These are phyloP conservation scores for Psilopsiagon aurifrons DNA, from an alignment of 2,113 vertebrate genomes.

Conservation along the genomic window DNA sequence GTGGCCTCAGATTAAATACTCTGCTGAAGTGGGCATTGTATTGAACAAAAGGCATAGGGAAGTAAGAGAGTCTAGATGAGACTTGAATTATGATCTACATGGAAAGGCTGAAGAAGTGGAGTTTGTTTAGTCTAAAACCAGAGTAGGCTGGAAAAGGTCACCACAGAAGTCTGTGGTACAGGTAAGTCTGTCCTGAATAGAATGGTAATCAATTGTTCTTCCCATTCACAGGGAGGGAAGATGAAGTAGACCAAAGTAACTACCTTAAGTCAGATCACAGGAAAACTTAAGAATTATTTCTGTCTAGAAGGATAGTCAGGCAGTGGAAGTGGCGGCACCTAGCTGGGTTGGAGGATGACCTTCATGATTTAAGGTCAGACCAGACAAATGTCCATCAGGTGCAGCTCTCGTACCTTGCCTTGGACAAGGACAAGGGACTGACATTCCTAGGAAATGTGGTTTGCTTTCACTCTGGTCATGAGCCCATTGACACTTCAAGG, in stretches of 20 bases:
- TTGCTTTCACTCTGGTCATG: background rate
- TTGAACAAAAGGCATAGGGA: background rate
- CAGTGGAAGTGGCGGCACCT: background rate
- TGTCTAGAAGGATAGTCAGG: background rate
- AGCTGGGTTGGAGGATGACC: background rate
- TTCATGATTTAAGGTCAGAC: background rate
- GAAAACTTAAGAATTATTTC: background rate
- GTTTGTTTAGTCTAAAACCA: background rate
- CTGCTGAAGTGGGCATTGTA: background rate
- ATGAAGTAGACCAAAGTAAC: background rate
- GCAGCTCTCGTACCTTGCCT: background rate
- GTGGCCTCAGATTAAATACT: background rate
- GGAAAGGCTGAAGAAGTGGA: background rate
- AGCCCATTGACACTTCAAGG: background rate
- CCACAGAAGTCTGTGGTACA: background rate
- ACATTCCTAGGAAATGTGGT: background rate
- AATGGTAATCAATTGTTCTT: background rate
- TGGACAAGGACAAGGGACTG: background rate
- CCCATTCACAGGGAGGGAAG: background rate
- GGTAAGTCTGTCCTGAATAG: background rate
- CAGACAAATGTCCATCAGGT: background rate
- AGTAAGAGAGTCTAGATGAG: background rate
- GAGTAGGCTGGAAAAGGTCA: background rate
- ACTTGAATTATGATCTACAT: background rate
- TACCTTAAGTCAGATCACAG: background rate